Evolutionary conservation across 2,113 vertebrate genomes (phyloP).

Genomic region (Dipodomys spectabilis): DNA sequence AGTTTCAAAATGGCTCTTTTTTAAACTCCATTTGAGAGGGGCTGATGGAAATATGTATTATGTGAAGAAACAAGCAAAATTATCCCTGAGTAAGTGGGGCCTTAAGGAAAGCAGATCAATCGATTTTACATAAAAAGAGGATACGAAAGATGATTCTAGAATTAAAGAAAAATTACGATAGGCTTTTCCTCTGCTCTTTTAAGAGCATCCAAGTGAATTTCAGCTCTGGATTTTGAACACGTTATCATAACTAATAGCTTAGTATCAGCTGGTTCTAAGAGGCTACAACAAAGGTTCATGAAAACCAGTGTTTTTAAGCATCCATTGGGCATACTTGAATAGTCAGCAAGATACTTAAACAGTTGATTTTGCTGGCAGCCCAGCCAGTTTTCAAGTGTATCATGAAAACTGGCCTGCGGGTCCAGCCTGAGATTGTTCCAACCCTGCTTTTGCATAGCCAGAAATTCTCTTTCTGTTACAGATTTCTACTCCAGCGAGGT

Average conservation of each 20-base stretch:
- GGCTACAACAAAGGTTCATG: conserved; percentile 18
- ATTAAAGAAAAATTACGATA: neutral
- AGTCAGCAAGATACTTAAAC: conserved; percentile 66
- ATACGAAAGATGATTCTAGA: neutral
- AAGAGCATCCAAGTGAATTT: conserved; percentile 39
- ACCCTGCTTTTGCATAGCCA: neutral
- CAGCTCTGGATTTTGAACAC: conserved; percentile 37
- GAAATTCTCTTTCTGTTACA: conserved; percentile 65
- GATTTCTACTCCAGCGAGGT: conserved; percentile 63
- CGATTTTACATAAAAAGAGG: neutral
- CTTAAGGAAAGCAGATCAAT: neutral
- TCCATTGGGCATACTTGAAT: neutral
- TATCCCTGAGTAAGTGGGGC: neutral
- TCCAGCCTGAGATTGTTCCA: conserved; percentile 4
- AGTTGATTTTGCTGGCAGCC: conserved; percentile 41
- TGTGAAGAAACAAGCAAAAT: neutral
- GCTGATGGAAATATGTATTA: neutral
- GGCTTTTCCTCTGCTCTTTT: neutral
- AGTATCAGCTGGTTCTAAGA: conserved; percentile 63
- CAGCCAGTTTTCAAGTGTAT: conserved; percentile 53
- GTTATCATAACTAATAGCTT: conserved; percentile 29
- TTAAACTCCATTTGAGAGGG: neutral
- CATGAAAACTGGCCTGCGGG: conserved; percentile 51
- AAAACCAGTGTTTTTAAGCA: conserved; percentile 62
- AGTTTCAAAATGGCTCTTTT: neutral